phyloP scores from a whole-genome alignment of 2,113 vertebrate genomes.

The Lophius piscatorius region DNA sequence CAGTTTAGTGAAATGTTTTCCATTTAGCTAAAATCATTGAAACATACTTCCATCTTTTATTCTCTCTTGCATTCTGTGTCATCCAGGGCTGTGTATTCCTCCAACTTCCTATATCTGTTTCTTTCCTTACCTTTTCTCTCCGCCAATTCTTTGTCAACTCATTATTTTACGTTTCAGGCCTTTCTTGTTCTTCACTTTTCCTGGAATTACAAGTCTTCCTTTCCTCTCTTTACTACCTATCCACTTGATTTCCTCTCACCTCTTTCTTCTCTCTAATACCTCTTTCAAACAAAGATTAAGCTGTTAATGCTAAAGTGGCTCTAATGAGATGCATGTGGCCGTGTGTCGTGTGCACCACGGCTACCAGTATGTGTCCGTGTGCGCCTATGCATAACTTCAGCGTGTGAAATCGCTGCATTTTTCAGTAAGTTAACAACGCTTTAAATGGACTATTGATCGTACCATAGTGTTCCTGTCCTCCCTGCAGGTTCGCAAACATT shows the following conservation, averaged over 20 bases:
- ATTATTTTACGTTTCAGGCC: neutral
- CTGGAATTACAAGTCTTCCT: neutral
- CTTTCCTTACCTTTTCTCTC: neutral
- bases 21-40: too few species aligned
- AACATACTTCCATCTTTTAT: too few species aligned
- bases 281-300: conserved; percentile 21
- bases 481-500: conserved; percentile 12
- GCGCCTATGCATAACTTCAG: conserved; percentile 21
- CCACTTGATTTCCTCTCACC: conserved; percentile 9
- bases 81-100: too few species aligned
- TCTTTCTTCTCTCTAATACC: neutral
- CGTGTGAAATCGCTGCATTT: conserved; percentile 1
- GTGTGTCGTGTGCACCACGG: conserved; percentile 2
- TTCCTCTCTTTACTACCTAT: neutral
- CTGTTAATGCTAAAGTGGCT: conserved; percentile 19
- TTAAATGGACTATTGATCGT: conserved; percentile 57
- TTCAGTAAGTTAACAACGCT: conserved; percentile 26
- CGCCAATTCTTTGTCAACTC: neutral
- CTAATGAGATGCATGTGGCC: conserved; percentile 32
- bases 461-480: conserved; percentile 10
- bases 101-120: too few species aligned
- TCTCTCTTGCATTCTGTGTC: too few species aligned
- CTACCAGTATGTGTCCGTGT: conserved; percentile 4
- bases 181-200: neutral
- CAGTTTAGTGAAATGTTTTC: too few species aligned